Conservation (phyloP, 2,888 invertebrate species). For the Leuctra nigra region DNA sequence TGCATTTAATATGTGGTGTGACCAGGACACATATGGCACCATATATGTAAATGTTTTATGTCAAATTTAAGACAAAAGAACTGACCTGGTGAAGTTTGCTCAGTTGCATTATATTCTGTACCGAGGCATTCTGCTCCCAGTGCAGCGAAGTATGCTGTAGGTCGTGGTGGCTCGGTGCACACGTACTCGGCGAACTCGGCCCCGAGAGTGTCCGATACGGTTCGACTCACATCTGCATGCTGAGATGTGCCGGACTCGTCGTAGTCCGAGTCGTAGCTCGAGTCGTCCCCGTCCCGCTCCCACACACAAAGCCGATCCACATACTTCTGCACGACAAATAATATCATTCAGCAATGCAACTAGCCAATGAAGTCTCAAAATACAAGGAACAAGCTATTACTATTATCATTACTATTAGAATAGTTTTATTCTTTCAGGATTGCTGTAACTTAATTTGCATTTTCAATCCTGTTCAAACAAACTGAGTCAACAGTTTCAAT, state of each 20-base stretch:
- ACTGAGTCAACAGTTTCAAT: too few relatives aligned
- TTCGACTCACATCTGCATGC: conserved; percentile 73
- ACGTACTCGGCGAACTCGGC: conserved; percentile 83
- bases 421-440: neutral
- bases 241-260: conserved; percentile 43
- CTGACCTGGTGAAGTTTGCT: too few relatives aligned
- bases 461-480: too few relatives aligned
- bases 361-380: neutral
- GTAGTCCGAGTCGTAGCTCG: conserved; percentile 81
- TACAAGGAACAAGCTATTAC: conserved; percentile 6
- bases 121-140: too few relatives aligned
- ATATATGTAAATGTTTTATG: too few relatives aligned
- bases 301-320: conserved; percentile 60
- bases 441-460: neutral
- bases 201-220: conserved; percentile 75
- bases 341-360: neutral
- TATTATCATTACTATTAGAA: neutral
- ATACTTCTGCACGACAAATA: conserved; percentile 53
- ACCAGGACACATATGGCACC: too few relatives aligned
- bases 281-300: conserved; percentile 57
- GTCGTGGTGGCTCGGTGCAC: too few relatives aligned
- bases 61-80: too few relatives aligned
- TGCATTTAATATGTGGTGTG: too few relatives aligned
- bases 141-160: too few relatives aligned
- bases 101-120: too few relatives aligned